phyloP scores from a whole-genome alignment of 2,888 invertebrate species.

The Teinopalpus imperialis region DNA sequence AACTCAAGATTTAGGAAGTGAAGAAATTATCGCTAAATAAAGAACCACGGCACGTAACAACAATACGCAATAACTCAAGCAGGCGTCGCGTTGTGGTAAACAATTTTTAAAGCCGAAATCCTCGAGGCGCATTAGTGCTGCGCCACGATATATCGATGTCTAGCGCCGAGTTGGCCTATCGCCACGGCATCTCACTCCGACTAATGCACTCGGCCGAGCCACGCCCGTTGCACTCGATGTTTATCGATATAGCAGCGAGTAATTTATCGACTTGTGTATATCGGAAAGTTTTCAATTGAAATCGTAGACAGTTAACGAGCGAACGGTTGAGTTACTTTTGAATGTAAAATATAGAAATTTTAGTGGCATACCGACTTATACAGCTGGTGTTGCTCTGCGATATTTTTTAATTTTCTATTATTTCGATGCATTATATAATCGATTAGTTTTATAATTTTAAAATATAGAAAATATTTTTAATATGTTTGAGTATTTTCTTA shows the following conservation, averaged over 20 bases:
- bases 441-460: too few species aligned
- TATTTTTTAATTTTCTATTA: too few species aligned
- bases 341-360: too few species aligned
- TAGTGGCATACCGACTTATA: too few species aligned
- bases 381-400: too few species aligned
- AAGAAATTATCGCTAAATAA: neutral
- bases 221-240: slow-evolving; percentile 17
- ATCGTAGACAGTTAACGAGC: neutral
- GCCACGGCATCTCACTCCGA: slow-evolving; percentile 40
- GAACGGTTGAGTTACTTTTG: too few species aligned
- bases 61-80: slow-evolving; percentile 11
- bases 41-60: neutral
- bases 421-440: too few species aligned
- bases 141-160: slow-evolving; percentile 42
- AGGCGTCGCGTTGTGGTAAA: slow-evolving; percentile 4
- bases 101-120: slow-evolving; percentile 17
- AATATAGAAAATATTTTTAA: too few species aligned
- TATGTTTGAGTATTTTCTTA: too few species aligned
- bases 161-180: slow-evolving; percentile 43
- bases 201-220: slow-evolving; percentile 24
- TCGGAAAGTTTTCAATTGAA: slow-evolving; percentile 24
- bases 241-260: slow-evolving; percentile 22
- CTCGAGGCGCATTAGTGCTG: slow-evolving; percentile 38
- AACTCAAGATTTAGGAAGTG: too few species aligned
- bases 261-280: slow-evolving; percentile 16